These are phyloP conservation scores for Pyrrhura leucotis DNA, from an alignment of 2,797 vertebrate genomes.

Conservation along the genomic window DNA sequence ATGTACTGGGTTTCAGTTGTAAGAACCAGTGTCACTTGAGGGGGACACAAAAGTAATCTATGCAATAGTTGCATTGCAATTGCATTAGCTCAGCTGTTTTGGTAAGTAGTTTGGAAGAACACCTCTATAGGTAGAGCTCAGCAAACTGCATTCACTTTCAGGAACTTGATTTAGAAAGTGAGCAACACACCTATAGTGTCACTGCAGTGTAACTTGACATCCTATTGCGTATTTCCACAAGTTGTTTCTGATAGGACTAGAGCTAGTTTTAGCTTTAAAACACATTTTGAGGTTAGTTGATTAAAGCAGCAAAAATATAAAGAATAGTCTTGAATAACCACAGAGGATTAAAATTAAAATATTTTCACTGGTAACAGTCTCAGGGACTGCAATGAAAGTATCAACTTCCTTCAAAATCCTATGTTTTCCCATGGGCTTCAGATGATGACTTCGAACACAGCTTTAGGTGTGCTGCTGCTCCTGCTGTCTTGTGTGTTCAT, in stretches of 20 bases:
- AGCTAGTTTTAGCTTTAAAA: conserved; percentile 21
- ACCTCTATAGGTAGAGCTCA: background rate
- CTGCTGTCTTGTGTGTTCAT: background rate
- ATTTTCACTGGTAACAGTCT: background rate
- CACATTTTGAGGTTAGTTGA: conserved; percentile 26
- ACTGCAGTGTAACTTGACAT: background rate
- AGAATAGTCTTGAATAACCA: background rate
- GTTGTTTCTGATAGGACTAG: background rate
- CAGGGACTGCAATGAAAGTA: background rate
- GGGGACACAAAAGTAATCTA: background rate
- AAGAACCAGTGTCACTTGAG: background rate
- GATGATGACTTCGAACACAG: background rate
- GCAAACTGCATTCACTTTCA: background rate
- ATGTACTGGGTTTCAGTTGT: background rate
- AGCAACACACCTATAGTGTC: background rate
- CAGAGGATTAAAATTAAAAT: conserved; percentile 6
- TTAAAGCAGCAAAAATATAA: conserved; percentile 45
- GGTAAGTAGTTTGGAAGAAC: background rate
- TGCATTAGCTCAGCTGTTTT: background rate
- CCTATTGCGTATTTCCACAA: background rate
- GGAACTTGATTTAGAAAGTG: background rate
- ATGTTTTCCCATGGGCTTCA: background rate
- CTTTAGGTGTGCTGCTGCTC: background rate
- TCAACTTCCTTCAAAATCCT: conserved; percentile 18
- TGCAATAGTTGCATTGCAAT: background rate